Conservation (phyloP, 1,140 invertebrate species). For the Plectrocnemia conspersa region DNA sequence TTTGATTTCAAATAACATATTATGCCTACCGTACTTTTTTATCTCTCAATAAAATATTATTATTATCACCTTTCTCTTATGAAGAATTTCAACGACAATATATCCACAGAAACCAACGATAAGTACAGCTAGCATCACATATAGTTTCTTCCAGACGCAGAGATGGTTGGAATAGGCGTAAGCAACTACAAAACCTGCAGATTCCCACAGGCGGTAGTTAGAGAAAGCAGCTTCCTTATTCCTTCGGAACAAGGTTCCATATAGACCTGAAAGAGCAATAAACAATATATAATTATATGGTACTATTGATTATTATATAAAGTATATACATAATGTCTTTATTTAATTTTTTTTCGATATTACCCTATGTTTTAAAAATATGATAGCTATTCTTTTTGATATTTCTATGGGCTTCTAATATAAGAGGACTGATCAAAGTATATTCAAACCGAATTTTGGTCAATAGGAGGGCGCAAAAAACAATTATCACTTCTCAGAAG, state of each 20-base stretch:
- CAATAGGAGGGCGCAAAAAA: too few species aligned
- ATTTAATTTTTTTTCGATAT: too few species aligned
- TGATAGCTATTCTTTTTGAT: too few species aligned
- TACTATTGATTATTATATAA: too few species aligned
- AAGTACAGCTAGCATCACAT: slow-evolving; percentile 77
- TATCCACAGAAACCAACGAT: slow-evolving; percentile 77
- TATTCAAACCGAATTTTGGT: too few species aligned
- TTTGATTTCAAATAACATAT: too few species aligned
- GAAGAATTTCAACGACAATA: slow-evolving; percentile 74
- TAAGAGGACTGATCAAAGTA: too few species aligned
- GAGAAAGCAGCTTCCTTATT: slow-evolving; percentile 96
- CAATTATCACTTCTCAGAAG: too few species aligned
- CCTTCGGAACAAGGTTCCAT: slow-evolving; percentile 85
- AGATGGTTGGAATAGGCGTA: slow-evolving; percentile 84
- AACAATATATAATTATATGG: too few species aligned
- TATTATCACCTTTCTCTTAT: slow-evolving; percentile 66
- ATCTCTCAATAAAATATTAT: neutral
- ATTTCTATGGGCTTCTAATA: too few species aligned
- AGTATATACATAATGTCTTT: too few species aligned
- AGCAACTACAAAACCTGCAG: slow-evolving; percentile 85
- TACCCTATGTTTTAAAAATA: too few species aligned
- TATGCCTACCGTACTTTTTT: neutral
- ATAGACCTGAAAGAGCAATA: slow-evolving; percentile 73
- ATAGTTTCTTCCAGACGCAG: slow-evolving; percentile 85
- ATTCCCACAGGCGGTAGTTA: slow-evolving; percentile 93